phyloP scores from a whole-genome alignment of 2,113 vertebrate genomes.

The Accipiter cooperii region DNA sequence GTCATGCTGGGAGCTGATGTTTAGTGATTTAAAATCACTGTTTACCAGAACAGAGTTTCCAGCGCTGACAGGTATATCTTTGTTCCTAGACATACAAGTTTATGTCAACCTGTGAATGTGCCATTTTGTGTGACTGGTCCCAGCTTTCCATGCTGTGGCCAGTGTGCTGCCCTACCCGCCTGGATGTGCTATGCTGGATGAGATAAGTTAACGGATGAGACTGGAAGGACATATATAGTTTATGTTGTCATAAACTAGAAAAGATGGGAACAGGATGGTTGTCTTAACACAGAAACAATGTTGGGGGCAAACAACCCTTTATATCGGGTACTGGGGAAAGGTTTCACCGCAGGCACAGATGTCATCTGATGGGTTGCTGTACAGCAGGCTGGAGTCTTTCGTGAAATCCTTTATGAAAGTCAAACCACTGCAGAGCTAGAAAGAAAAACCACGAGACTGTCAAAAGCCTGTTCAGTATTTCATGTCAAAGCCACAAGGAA shows the following conservation, averaged over 20 bases:
- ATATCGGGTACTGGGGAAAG: neutral
- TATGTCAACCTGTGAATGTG: neutral
- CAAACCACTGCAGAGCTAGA: neutral
- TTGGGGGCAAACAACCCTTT: neutral
- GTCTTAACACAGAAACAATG: neutral
- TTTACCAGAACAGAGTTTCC: neutral
- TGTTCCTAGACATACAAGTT: neutral
- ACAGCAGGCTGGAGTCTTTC: neutral
- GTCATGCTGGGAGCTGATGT: neutral
- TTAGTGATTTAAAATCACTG: neutral
- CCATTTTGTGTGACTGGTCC: neutral
- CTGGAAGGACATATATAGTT: neutral
- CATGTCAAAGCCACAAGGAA: neutral
- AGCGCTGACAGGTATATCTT: neutral
- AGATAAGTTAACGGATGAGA: neutral
- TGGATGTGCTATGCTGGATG: neutral
- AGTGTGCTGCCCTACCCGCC: neutral
- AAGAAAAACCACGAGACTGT: neutral
- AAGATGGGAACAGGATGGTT: neutral
- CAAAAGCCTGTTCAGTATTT: neutral
- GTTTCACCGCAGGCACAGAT: neutral
- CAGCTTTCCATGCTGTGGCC: neutral
- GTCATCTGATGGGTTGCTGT: neutral
- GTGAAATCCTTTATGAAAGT: neutral
- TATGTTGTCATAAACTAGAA: neutral